Percentiles rank a stretch among this genome's conserved stretches.
Conservation (phyloP, 2,888 invertebrate genomes). For the Leucophenga maculata region DNA sequence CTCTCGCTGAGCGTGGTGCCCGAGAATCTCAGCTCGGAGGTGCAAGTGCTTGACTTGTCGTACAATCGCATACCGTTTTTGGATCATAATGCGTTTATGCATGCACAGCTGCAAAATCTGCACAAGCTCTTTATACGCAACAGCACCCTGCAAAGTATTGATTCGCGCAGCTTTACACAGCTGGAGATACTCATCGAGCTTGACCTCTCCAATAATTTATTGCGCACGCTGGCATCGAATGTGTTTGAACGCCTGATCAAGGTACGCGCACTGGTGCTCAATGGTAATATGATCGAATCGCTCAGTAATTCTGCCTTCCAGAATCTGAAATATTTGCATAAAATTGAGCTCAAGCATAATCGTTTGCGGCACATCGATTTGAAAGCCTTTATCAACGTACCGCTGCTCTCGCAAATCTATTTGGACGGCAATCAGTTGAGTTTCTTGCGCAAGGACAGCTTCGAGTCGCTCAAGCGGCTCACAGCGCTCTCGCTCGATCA, state of each 20-base stretch:
- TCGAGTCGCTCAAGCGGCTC: conserved; percentile 78
- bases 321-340: conserved; percentile 82
- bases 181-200: conserved; percentile 85
- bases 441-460: conserved; percentile 77
- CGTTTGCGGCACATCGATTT: conserved; percentile 79
- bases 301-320: conserved; percentile 83
- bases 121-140: conserved; percentile 84
- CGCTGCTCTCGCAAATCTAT: conserved; percentile 79
- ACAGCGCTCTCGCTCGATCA: conserved; percentile 83
- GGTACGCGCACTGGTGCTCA: conserved; percentile 81
- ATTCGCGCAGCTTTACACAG: conserved; percentile 81
- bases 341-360: conserved; percentile 84
- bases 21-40: conserved; percentile 79
- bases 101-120: conserved; percentile 81
- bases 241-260: conserved; percentile 81
- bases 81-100: conserved; percentile 78
- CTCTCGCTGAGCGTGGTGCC: conserved; percentile 81
- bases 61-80: conserved; percentile 80
- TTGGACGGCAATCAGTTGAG: conserved; percentile 83
- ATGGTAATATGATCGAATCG: conserved; percentile 81
- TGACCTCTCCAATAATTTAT: conserved; percentile 83
- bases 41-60: conserved; percentile 81
- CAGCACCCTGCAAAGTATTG: conserved; percentile 80
- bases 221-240: conserved; percentile 77
- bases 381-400: conserved; percentile 80